Evolutionary conservation across 1,140 invertebrate species (phyloP), one percentile per base, ranked within the genome.

Genomic region (Coboldia fuscipes): DNA sequence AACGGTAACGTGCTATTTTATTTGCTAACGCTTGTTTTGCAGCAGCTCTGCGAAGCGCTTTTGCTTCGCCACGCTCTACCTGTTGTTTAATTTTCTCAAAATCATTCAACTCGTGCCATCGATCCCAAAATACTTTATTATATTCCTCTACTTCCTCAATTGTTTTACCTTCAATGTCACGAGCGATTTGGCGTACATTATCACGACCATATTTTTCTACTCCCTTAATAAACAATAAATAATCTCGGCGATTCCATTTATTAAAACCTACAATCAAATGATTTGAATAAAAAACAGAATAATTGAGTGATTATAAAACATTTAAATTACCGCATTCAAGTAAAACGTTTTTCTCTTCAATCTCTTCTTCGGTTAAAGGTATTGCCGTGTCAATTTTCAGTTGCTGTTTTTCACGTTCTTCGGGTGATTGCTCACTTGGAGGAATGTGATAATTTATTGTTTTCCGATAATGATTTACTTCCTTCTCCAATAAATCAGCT

Each of bases 191-290:
- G 41, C 97, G 92, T 31, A 97, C 83, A 50, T 99, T 93, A 54
- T 97, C 88, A 33, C 94, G 65, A 0, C 96, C 96, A 62, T 92
- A 98, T 48, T 98, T 97, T 51, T 99, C 96, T 58, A 96, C 97
- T 0, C 92, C 81, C 57, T 81, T 97, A 30, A 99, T 93, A 45
- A 99, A 99, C 52, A 98, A 93, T 57, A 94, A 94, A 55, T 98
- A 99, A 51, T 99, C 94, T 23, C 86, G 62, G 51, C 92, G 89
- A 0, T 80, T 88, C 88, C 88, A 93, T 46, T 82, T 86, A 1
- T 83, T 89, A 41, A 92, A 93, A 6, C 90, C 90, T 69, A 41
- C 30, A 38, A 37, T 10, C 27, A 30, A 18, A 15, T 6, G 6
- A 29, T 6, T 5, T 9, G 8, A 15, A 9, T 6, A 15, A 8